Conservation (phyloP, 2,113 vertebrate genomes). For the Phrynocephalus versicolor region DNA sequence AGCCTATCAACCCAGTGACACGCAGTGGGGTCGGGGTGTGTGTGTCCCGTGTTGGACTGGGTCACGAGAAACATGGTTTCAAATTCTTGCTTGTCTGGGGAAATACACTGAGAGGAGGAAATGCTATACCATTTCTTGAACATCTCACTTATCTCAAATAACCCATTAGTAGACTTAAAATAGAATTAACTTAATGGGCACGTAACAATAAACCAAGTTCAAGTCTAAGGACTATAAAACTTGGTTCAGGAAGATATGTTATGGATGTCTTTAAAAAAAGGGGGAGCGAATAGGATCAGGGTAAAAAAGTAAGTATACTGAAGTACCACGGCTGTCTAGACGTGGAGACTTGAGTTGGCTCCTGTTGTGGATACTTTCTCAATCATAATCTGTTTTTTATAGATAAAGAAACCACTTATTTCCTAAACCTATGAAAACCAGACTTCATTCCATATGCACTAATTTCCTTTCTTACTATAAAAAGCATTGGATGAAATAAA, state of each 20-base stretch:
- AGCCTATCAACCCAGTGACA: background rate
- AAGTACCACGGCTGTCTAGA: slow-evolving; percentile 47
- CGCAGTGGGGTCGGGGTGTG: too few species aligned
- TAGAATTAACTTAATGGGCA: too few species aligned
- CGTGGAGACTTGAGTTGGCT: slow-evolving; percentile 49
- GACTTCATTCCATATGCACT: slow-evolving; percentile 36
- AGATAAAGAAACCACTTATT: slow-evolving; percentile 53
- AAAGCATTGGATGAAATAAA: slow-evolving; percentile 48
- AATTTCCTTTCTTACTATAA: slow-evolving; percentile 43
- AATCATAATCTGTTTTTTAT: slow-evolving; percentile 43
- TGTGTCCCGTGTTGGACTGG: too few species aligned
- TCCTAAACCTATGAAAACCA: slow-evolving; percentile 42
- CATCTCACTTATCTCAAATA: too few species aligned
- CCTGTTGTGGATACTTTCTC: slow-evolving; percentile 44
- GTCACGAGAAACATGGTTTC: too few species aligned
- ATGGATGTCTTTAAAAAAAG: slow-evolving; percentile 18
- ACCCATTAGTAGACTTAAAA: too few species aligned
- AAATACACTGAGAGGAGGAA: too few species aligned
- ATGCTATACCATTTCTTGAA: too few species aligned
- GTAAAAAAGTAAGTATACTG: slow-evolving; percentile 37
- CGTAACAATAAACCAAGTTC: too few species aligned
- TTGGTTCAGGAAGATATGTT: background rate
- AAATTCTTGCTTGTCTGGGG: too few species aligned
- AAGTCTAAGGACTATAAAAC: background rate
- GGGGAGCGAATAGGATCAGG: background rate